Evolutionary conservation across 2,888 invertebrate genomes (phyloP).

Genomic region (Andrena trimmerana): DNA sequence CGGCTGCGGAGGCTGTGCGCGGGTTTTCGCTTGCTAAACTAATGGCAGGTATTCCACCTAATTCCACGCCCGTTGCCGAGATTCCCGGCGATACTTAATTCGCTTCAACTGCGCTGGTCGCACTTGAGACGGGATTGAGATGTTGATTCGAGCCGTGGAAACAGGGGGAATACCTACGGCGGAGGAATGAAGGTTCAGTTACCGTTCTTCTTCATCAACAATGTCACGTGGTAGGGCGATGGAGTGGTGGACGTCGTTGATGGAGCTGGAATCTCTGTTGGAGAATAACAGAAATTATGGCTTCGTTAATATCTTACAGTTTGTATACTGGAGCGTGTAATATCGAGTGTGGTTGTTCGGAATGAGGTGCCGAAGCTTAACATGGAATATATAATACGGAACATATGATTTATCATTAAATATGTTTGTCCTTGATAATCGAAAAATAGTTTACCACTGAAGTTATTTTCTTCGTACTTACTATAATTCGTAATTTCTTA

Average conservation of each 20-base stretch:
- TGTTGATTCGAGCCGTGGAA: conserved; percentile 35
- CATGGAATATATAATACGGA: too few species aligned
- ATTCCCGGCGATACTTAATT: conserved; percentile 25
- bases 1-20: not conserved
- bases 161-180: conserved; percentile 18
- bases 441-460: too few species aligned
- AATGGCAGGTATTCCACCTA: conserved; percentile 57
- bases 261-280: conserved; percentile 94
- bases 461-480: too few species aligned
- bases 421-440: too few species aligned
- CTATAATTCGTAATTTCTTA: too few species aligned
- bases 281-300: conserved; percentile 5
- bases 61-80: conserved; percentile 55
- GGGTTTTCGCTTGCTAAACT: conserved; percentile 40
- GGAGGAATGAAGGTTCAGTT: conserved; percentile 73
- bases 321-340: too few species aligned
- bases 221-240: conserved; percentile 87
- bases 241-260: conserved; percentile 91
- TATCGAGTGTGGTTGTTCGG: too few species aligned
- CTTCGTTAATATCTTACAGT: not conserved
- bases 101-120: not conserved
- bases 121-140: conserved; percentile 12
- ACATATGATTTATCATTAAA: too few species aligned
- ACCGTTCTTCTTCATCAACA: conserved; percentile 89
- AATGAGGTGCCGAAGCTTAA: too few species aligned